These are phyloP conservation scores for Mus pahari DNA, from an alignment of 2,113 vertebrate species.

Conservation along the genomic window DNA sequence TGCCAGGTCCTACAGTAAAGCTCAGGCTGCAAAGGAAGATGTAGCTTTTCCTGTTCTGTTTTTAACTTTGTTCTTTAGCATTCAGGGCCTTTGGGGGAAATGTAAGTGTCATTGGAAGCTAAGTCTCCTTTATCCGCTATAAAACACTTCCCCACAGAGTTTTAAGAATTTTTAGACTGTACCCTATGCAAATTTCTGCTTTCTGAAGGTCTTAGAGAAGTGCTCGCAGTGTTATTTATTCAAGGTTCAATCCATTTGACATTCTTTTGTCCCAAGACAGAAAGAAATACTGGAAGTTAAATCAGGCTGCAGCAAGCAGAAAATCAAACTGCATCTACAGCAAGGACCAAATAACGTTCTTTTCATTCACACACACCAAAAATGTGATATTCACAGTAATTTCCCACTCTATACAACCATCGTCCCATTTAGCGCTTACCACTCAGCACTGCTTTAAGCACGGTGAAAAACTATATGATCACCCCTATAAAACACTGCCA, in stretches of 20 bases:
- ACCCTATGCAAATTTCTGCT: background rate
- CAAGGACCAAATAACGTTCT: background rate
- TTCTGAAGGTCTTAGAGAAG: constrained; percentile 47
- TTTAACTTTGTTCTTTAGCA: constrained; percentile 43
- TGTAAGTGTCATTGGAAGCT: constrained; percentile 14
- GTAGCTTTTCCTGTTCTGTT: background rate
- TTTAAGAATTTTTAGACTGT: constrained; percentile 45
- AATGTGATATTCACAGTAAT: background rate
- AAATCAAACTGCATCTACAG: background rate
- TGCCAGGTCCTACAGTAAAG: constrained; percentile 4
- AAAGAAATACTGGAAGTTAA: background rate
- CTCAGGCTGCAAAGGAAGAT: constrained; percentile 21
- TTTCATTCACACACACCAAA: constrained; percentile 21
- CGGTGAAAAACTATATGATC: background rate
- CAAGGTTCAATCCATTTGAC: background rate
- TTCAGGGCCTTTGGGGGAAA: background rate
- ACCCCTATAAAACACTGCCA: background rate
- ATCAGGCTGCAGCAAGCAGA: background rate
- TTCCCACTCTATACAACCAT: constrained; percentile 3
- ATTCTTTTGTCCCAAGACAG: background rate
- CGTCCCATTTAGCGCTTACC: background rate
- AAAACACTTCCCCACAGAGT: background rate
- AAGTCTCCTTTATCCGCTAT: constrained; percentile 54
- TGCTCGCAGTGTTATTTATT: background rate
- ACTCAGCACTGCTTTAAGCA: background rate